Base-by-base conservation (phyloP, 2,888 invertebrate genomes). In the Sphinx pinastri region DNA sequence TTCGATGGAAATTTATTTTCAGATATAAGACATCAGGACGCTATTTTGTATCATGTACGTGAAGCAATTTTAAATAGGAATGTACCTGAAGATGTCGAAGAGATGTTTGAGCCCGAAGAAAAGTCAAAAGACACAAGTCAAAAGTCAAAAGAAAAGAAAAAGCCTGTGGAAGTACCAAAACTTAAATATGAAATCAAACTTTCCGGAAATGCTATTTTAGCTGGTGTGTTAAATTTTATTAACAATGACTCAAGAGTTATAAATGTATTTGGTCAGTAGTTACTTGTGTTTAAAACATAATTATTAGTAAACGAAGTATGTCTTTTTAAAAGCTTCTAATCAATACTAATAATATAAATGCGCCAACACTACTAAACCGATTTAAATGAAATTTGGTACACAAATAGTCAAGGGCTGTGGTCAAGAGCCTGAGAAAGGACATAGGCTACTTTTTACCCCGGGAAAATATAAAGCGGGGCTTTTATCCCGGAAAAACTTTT, bases 21-120 rank as follows among this genome's bases (percentile, higher is more conserved):
- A 93, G 93, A 92, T 74, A 73, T 86, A 55, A 85, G 92, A 68
- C 91, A 91, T 67, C 92, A 91, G 83, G 92, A 92, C 70, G 81
- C 88, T 57, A 80, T 84, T 66, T 71, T 93, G 5, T 79, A 80
- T 47, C 72, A 83, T 1, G 86, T 93, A 2, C 83, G 82, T 72
- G 81, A 90, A 72, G 70, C 73, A 0, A 84, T 87, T 66, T 72
- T 91, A 10, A 82, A 81, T n/a, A 71, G 73, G 11, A 74, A 66
- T 6, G 6, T 72, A 16, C 14, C 72, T 0, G 70, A 72, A 47
- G 73, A 76, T 51, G 16, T 49, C 13, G 71, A 74, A 4, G 76
- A 78, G 71, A 63, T 19, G 11, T 52, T 51, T 10, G 51, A 68
- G 51, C 55, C 16, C 19, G 79, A 77, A 69, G 47, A 52, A 16